A percentile compares a stretch with the other conserved stretches of the same genome.
phyloP scores from a whole-genome alignment of 2,888 invertebrate species.

The Drosophila dives region DNA sequence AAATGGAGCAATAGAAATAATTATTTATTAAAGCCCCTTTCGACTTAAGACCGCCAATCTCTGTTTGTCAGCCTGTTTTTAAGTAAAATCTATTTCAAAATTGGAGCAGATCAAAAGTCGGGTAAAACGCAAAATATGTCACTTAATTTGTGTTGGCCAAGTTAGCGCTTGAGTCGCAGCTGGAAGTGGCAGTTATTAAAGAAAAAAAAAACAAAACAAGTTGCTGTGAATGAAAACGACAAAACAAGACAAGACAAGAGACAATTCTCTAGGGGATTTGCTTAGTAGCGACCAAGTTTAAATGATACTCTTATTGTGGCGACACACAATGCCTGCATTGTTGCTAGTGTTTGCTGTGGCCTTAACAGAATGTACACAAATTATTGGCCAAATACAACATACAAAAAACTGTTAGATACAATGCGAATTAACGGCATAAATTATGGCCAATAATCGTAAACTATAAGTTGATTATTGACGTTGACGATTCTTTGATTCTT shows the following conservation, averaged over 20 bases:
- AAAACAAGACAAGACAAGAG: conserved; percentile 5
- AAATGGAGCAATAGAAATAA: conserved; percentile 60
- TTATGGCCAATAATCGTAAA: conserved; percentile 48
- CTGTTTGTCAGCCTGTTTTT: conserved; percentile 14
- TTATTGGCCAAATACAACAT: conserved; percentile 34
- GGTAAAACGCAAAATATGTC: conserved; percentile 57
- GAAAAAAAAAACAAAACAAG: conserved; percentile 10
- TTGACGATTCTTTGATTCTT: conserved; percentile 17
- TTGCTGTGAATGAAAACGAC: conserved; percentile 1
- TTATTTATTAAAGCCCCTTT: conserved; percentile 62
- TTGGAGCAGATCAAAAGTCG: conserved; percentile 39
- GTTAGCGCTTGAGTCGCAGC: conserved; percentile 16
- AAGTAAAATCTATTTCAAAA: conserved; percentile 30
- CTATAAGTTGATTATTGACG: conserved; percentile 39
- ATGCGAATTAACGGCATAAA: conserved; percentile 62
- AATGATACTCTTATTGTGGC: conserved; percentile 14
- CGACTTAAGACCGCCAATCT: conserved; percentile 16
- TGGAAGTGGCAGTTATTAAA: conserved; percentile 22
- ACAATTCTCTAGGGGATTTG: conserved; percentile 6
- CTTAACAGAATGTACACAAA: conserved; percentile 57
- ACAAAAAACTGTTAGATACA: conserved; percentile 30
- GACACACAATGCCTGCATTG: conserved; percentile 11
- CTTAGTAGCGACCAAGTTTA: conserved; percentile 1
- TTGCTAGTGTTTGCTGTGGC: conserved; percentile 32
- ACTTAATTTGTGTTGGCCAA: conserved; percentile 57